Conservation (phyloP, 2,113 vertebrate genomes). For the Lucifuga dentata region DNA sequence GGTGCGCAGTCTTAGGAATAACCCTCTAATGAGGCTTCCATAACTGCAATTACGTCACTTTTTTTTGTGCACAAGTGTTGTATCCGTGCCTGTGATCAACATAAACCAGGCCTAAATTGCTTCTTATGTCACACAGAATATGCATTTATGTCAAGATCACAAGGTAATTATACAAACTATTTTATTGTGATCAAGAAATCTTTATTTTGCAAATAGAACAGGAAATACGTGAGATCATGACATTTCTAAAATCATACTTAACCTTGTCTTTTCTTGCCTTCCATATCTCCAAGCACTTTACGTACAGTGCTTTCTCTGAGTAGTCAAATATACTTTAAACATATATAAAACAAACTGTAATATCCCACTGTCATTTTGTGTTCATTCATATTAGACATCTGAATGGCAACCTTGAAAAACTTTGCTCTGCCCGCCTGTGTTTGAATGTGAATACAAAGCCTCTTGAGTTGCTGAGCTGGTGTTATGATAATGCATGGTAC, state of each 20-base stretch:
- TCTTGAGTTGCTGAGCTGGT: conserved; percentile 72
- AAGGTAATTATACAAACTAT: not conserved
- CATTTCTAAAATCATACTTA: not conserved
- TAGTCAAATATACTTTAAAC: no score
- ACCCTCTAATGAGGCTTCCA: no score
- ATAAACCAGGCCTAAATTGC: not conserved
- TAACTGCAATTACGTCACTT: no score
- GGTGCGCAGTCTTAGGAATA: no score
- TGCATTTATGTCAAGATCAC: not conserved
- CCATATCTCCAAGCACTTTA: no score
- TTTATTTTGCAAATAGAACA: not conserved
- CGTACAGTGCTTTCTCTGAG: no score
- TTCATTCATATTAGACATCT: conserved; percentile 28
- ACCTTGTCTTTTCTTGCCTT: not conserved
- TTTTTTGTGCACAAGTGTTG: no score
- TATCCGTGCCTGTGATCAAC: no score
- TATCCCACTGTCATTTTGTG: conserved; percentile 2
- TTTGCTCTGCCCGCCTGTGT: conserved; percentile 60
- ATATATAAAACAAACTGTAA: conserved; percentile 27
- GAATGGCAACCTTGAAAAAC: conserved; percentile 49
- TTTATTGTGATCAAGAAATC: not conserved
- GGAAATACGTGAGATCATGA: no score
- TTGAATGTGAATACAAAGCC: conserved; percentile 71
- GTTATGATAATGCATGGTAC: conserved; percentile 74
- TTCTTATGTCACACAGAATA: not conserved